Conservation (phyloP, 2,113 vertebrate species). For the Heterochromis multidens region DNA sequence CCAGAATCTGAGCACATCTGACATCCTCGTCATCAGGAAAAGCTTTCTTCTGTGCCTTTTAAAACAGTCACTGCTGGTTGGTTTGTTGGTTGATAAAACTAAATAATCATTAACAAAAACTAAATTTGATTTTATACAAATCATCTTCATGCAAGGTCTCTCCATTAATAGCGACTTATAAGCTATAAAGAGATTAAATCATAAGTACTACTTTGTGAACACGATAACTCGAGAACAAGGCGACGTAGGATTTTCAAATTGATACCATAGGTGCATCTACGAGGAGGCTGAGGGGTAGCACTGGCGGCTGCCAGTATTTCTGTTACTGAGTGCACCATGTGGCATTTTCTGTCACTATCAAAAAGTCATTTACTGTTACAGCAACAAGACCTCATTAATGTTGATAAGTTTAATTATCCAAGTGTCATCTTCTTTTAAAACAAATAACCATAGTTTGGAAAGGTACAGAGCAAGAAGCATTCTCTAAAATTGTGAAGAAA, state of each 20-base stretch:
- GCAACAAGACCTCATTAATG: fast-evolving
- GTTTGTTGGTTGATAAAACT: not conserved
- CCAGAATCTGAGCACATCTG: not conserved
- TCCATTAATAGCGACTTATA: not conserved
- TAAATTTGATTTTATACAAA: not conserved
- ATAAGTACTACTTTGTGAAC: not conserved
- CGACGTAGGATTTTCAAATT: no score
- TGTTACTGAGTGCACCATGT: not conserved
- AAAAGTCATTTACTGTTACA: not conserved
- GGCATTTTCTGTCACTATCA: not conserved
- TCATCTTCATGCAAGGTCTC: not conserved
- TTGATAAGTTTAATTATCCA: not conserved
- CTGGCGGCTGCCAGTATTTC: no score
- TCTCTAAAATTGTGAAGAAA: not conserved
- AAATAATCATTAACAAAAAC: not conserved
- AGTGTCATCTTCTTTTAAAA: not conserved
- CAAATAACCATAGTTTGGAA: not conserved
- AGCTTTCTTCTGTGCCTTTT: not conserved
- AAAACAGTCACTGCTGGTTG: not conserved
- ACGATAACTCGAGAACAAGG: no score
- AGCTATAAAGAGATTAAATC: not conserved
- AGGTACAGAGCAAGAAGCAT: not conserved
- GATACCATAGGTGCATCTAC: no score
- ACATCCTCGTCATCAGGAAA: no score
- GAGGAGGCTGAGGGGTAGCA: no score